These are phyloP conservation scores for Hapalemur alaotrensis DNA, from an alignment of 2,797 vertebrate species.

Conservation along the genomic window DNA sequence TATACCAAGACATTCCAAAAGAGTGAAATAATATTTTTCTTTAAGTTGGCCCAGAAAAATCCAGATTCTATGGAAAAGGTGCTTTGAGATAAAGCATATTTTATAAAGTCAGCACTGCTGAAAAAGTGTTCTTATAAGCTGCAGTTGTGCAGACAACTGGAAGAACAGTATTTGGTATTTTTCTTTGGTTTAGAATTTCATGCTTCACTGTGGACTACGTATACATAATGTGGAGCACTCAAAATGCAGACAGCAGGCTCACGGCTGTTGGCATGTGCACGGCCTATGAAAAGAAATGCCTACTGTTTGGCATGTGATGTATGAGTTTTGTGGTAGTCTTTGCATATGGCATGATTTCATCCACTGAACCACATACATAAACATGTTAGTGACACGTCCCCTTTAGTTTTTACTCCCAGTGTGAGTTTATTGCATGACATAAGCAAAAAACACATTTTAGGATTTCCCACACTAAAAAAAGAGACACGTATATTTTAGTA, in stretches of 20 bases:
- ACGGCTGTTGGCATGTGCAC: rapidly evolving
- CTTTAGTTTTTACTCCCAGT: not conserved
- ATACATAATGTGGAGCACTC: not conserved
- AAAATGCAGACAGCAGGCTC: rapidly evolving
- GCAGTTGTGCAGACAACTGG: not conserved
- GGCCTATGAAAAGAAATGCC: not conserved
- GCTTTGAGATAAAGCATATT: not conserved
- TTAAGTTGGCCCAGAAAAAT: not conserved
- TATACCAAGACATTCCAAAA: not conserved
- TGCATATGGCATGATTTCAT: not conserved
- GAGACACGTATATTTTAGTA: not conserved
- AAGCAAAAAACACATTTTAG: not conserved
- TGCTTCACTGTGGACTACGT: not conserved
- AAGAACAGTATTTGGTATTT: not conserved
- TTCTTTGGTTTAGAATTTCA: not conserved
- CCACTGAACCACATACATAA: not conserved
- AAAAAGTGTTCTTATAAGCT: not conserved
- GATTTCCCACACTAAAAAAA: not conserved
- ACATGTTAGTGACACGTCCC: not conserved
- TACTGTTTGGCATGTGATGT: rapidly evolving
- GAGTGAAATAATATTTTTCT: not conserved
- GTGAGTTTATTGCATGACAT: not conserved
- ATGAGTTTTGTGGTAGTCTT: not conserved
- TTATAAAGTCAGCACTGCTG: not conserved
- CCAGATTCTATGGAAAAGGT: not conserved